Evolutionary conservation across 1,140 invertebrate species (phyloP), one percentile per base, ranked within the genome.

Genomic region (Hormaphis cornu): DNA sequence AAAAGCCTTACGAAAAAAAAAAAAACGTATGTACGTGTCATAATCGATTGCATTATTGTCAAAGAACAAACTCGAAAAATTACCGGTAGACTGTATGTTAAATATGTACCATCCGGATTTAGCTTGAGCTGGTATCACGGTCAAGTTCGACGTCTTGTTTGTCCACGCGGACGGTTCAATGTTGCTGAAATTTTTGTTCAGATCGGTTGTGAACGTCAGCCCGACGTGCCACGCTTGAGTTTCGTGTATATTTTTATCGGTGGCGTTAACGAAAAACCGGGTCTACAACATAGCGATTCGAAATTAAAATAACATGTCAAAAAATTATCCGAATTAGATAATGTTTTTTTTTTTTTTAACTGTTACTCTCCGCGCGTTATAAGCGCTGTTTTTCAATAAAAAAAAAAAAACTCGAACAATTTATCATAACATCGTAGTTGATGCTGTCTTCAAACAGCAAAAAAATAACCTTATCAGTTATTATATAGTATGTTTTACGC

Each of bases 1-100:
- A 89, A 75, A 87, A 89, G 6, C 84, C 86, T 82, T 26, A 77
- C 44, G 83, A 73, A 26, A 22, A 37, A 16, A 30, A 30, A 30
- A 30, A n/a, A n/a, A n/a, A n/a, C n/a, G n/a, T n/a, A n/a, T n/a
- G n/a, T n/a, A n/a, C n/a, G n/a, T n/a, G n/a, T n/a, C n/a, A n/a
- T n/a, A n/a, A n/a, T 24, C 8, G 12, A 26, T 16, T 4, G 12
- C 33, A 56, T 12, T 20, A 12, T 20, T 18, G 18, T 63, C 16
- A 2, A 22, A 37, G 0, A 20, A 4, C 8, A 16, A 1, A 24
- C n/a, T 9, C n/a, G 0, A 52, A 54, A 7, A 69, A 16, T 26
- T 22, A 70, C 54, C 44, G 2, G 10, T 44, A 26, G 26, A 26
- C 14, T 70, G 56, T 7, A 33, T 37, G 16, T 61, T 70, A 16